Percentiles rank a stretch among this genome's conserved stretches.
Conservation (phyloP, 1,140 invertebrate species). For the Pseudomyrmex gracilis region DNA sequence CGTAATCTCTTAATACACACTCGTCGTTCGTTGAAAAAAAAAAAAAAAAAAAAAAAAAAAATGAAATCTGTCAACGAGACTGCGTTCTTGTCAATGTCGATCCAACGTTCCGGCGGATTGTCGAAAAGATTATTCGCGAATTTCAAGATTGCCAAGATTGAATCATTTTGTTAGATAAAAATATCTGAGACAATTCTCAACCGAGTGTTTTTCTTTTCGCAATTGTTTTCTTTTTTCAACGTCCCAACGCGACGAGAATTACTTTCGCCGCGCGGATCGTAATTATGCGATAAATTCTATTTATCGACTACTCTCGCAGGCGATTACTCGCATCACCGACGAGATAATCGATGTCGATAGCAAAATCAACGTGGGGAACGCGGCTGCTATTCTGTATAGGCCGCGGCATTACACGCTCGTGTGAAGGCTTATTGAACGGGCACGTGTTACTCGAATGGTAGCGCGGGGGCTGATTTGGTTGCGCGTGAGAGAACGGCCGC, state of each 20-base stretch:
- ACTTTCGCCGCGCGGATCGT: too few species aligned
- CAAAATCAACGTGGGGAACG: not conserved
- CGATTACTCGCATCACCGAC: not conserved
- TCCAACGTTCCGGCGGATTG: not conserved
- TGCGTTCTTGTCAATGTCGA: constrained; percentile 37
- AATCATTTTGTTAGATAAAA: too few species aligned
- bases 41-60: constrained; percentile 30
- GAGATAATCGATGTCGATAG: constrained; percentile 34
- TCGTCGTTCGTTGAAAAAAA: constrained; percentile 22
- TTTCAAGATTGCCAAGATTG: not conserved
- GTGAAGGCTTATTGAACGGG: constrained; percentile 16
- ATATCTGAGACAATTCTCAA: too few species aligned
- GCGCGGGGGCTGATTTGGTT: constrained; percentile 8
- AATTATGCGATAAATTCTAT: not conserved
- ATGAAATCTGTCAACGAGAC: constrained; percentile 24
- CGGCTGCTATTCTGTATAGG: not conserved
- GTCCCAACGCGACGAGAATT: too few species aligned
- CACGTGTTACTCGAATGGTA: constrained; percentile 11
- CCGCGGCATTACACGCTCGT: constrained; percentile 1
- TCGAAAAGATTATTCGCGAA: constrained; percentile 11
- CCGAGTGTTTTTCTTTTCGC: too few species aligned
- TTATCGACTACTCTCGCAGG: not conserved
- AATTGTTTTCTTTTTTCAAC: too few species aligned
- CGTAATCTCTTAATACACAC: constrained; percentile 53
- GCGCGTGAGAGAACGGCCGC: not conserved